Conservation (phyloP, 2,797 vertebrate genomes). For the Glyptemys insculpta region DNA sequence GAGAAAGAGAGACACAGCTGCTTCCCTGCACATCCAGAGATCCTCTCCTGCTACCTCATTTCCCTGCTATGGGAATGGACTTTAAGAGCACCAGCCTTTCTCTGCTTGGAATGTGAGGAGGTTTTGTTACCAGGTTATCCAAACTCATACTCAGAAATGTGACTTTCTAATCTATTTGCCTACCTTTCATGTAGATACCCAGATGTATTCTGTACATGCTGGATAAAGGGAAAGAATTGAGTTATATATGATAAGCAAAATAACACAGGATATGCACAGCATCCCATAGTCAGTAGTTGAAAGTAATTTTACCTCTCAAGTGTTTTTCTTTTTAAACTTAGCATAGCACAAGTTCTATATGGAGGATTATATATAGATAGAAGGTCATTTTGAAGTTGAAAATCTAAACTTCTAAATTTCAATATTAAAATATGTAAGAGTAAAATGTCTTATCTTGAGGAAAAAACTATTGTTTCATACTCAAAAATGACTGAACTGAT, state of each 20-base stretch:
- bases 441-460: too few relatives aligned
- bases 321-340: not conserved
- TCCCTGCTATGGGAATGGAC: not conserved
- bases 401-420: not conserved
- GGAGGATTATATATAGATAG: not conserved
- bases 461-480: not conserved
- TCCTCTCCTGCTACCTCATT: not conserved
- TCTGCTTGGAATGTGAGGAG: not conserved
- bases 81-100: not conserved
- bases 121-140: not conserved
- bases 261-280: not conserved
- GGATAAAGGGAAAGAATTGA: not conserved
- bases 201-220: not conserved
- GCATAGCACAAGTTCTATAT: not conserved
- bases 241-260: not conserved
- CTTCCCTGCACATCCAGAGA: not conserved
- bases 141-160: not conserved
- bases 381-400: not conserved
- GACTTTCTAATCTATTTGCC: not conserved
- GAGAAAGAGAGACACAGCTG: not conserved
- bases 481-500: not conserved
- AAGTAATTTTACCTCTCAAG: not conserved
- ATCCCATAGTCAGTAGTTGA: not conserved
- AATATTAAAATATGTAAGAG: too few relatives aligned
- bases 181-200: not conserved